Evolutionary conservation across 1,140 invertebrate species (phyloP), one percentile per base, ranked within the genome.

Genomic region (Acromyrmex echinatior): DNA sequence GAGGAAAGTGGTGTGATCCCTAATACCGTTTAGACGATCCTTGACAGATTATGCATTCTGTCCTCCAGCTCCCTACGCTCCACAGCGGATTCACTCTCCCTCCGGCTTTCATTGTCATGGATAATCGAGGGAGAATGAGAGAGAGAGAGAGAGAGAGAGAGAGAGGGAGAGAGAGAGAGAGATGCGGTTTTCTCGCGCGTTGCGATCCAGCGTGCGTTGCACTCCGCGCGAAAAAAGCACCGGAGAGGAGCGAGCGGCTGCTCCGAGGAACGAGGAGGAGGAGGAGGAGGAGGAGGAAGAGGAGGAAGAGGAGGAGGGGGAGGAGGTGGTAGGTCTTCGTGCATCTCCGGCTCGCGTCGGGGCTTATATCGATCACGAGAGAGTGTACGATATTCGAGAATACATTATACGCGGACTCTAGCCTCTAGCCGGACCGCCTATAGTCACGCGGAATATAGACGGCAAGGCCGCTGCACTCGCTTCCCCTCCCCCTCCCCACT

Each of bases 311-410:
- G 49, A 66, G 39, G 25, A 63, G n/a, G 58, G 39, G 12, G 71
- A 73, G 45, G 73, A 68, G 66, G 74, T 51, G 88, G 79, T 74
- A 73, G 90, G 81, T 94, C 93, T 93, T 94, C 93, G 93, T 94
- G 93, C 90, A 92, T 92, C 93, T 93, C 91, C 93, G 93, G 91
- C 82, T 74, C 86, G 77, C 81, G 86, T 94, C 93, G 93, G 92
- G 53, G 92, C 93, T 93, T 93, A 93, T 93, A 94, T 94, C 93
- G 93, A 94, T 94, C 93, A 93, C 92, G 93, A 92, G 89, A 92
- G 91, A 93, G 91, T 90, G 90, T 92, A 92, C 92, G 92, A 92
- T 93, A 93, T 93, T 93, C 92, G 91, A 90, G 92, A 90, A 92
- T 90, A 92, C 88, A 90, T 84, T 91, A 91, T 90, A 90, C 87